Evolutionary conservation across 92 coral and sea anemone species (phyloP).

Genomic region (Ricordea florida): DNA sequence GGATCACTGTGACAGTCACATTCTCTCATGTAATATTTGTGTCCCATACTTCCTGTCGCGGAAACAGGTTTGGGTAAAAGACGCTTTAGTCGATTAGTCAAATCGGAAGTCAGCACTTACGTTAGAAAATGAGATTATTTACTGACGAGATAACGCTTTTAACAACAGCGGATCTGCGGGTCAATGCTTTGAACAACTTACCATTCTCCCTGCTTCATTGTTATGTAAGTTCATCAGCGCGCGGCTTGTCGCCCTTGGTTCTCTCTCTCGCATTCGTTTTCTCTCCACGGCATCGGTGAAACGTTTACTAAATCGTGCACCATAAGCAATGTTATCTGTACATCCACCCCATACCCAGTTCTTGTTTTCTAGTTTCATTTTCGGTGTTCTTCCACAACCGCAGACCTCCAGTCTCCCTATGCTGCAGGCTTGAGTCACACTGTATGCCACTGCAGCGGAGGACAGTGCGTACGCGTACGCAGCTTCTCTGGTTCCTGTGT

Average conservation of each 20-base stretch:
- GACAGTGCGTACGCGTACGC: constrained; percentile 82
- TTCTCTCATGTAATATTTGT: neutral
- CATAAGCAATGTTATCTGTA: constrained; percentile 86
- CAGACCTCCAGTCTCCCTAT: constrained; percentile 65
- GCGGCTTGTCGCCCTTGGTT: constrained; percentile 4
- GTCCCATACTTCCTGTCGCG: neutral
- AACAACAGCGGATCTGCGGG: neutral
- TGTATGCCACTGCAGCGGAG: constrained; percentile 84
- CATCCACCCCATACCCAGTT: constrained; percentile 89
- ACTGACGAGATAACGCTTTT: neutral
- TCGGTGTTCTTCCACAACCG: constrained; percentile 82
- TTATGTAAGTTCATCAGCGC: constrained; percentile 88
- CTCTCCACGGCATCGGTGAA: constrained; percentile 71
- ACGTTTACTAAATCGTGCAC: constrained; percentile 68
- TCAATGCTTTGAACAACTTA: constrained; percentile 55
- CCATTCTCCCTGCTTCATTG: constrained; percentile 84
- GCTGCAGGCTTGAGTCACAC: constrained; percentile 95
- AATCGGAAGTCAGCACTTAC: no score
- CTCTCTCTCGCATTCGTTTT: constrained; percentile 26
- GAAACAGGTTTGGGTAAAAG: neutral
- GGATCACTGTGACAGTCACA: no score
- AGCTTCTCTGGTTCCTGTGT: constrained; percentile 89
- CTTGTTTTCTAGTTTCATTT: constrained; percentile 40
- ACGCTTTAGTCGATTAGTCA: neutral
- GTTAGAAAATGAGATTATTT: neutral